A percentile compares a stretch with the other conserved stretches of the same genome.
These are phyloP conservation scores for Chrysocyon brachyurus DNA, from an alignment of 2,797 vertebrate genomes.

Conservation along the genomic window DNA sequence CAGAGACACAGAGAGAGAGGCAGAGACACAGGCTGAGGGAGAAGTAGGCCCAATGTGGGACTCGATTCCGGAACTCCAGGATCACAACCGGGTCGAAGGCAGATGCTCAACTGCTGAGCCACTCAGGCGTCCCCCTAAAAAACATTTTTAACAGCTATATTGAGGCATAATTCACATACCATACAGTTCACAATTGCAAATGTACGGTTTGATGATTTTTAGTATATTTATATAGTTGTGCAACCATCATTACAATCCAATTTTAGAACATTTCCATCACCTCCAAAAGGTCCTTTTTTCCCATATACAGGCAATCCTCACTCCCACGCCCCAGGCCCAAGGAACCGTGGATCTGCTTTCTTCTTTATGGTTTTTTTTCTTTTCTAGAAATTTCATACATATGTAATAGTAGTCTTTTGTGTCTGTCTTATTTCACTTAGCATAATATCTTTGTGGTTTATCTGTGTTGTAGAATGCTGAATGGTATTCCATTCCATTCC, in stretches of 20 bases:
- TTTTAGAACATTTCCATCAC: slow-evolving; percentile 53
- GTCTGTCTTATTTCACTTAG: slow-evolving; percentile 43
- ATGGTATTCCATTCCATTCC: neutral
- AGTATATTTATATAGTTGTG: slow-evolving; percentile 31
- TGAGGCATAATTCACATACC: neutral
- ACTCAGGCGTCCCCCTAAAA: too few relatives aligned
- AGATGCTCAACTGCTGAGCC: too few relatives aligned
- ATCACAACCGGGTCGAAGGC: too few relatives aligned
- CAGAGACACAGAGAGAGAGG: too few relatives aligned
- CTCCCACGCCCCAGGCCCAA: neutral
- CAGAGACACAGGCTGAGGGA: too few relatives aligned
- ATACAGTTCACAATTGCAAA: slow-evolving; percentile 31
- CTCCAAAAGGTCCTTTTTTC: neutral
- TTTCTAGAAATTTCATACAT: slow-evolving; percentile 39
- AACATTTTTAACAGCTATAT: slow-evolving; percentile 59
- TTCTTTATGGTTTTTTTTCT: neutral
- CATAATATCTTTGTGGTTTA: neutral
- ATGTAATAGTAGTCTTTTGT: neutral
- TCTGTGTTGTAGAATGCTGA: neutral
- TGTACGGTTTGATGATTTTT: slow-evolving; percentile 34
- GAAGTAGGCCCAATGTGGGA: too few relatives aligned
- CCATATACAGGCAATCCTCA: neutral
- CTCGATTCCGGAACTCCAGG: too few relatives aligned
- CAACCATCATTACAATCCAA: neutral
- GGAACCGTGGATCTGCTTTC: neutral